These are phyloP conservation scores for Podarcis muralis DNA, from an alignment of 2,113 vertebrate species.

Conservation along the genomic window DNA sequence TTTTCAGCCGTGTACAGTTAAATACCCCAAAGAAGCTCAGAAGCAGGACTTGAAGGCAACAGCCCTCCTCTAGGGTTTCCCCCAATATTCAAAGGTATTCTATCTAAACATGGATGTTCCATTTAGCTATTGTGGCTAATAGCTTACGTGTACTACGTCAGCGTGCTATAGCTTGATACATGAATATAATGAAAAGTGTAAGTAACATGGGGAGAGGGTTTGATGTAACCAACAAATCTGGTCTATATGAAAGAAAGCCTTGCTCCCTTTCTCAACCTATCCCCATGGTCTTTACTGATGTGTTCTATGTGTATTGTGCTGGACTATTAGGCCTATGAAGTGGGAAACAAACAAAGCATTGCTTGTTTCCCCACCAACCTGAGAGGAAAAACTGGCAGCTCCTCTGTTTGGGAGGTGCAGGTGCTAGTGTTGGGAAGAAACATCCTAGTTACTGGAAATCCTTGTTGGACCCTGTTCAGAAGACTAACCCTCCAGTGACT, in stretches of 20 bases:
- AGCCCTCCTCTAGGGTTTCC: too few species aligned
- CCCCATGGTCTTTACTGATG: not conserved
- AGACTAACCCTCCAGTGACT: not conserved
- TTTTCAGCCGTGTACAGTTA: not conserved
- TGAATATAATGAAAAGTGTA: not conserved
- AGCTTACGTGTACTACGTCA: too few species aligned
- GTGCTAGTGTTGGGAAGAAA: too few species aligned
- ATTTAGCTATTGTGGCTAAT: not conserved
- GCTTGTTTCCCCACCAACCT: not conserved
- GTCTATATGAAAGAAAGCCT: not conserved
- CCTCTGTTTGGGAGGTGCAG: not conserved
- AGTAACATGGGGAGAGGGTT: not conserved
- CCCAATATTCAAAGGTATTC: too few species aligned
- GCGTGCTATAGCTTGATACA: not conserved
- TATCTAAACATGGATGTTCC: not conserved
- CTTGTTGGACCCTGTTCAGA: not conserved
- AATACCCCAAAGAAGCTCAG: not conserved
- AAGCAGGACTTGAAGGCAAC: not conserved
- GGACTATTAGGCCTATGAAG: not conserved
- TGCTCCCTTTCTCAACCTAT: not conserved
- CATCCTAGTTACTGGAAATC: not conserved
- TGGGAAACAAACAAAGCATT: not conserved
- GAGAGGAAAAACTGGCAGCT: not conserved
- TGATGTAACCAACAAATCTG: not conserved
- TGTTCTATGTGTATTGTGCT: not conserved